phyloP scores from a whole-genome alignment of 2,797 vertebrate genomes.

The Loriculus beryllinus region DNA sequence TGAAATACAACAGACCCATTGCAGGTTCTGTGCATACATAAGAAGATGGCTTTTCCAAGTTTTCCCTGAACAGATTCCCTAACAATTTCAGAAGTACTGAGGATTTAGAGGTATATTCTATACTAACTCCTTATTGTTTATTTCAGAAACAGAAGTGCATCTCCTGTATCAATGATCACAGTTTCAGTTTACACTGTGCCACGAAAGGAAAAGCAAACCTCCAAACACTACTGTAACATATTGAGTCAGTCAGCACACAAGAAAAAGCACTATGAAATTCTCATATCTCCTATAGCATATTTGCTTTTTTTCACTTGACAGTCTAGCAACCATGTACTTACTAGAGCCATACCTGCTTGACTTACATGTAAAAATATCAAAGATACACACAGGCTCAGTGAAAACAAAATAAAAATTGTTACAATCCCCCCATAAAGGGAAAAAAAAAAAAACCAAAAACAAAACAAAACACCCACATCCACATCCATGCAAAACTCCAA shows the following conservation, averaged over 20 bases:
- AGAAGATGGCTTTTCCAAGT: neutral
- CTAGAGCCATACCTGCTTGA: neutral
- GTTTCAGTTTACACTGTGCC: neutral
- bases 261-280: neutral
- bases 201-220: neutral
- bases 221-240: neutral
- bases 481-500: neutral
- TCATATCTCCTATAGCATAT: neutral
- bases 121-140: neutral
- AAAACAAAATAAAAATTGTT: neutral
- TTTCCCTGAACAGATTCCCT: neutral
- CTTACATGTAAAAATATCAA: neutral
- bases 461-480: no score
- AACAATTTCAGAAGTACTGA: neutral
- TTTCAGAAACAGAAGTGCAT: neutral
- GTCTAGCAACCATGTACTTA: neutral
- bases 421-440: neutral
- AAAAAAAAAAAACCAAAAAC: neutral
- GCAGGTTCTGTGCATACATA: accelerated
- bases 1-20: neutral
- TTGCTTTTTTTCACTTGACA: neutral
- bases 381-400: neutral
- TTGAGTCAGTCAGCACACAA: neutral
- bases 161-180: neutral
- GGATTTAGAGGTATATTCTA: neutral